Evolutionary conservation across 2,797 vertebrate genomes (phyloP).

Genomic region (Chelidonichthys spinosus): DNA sequence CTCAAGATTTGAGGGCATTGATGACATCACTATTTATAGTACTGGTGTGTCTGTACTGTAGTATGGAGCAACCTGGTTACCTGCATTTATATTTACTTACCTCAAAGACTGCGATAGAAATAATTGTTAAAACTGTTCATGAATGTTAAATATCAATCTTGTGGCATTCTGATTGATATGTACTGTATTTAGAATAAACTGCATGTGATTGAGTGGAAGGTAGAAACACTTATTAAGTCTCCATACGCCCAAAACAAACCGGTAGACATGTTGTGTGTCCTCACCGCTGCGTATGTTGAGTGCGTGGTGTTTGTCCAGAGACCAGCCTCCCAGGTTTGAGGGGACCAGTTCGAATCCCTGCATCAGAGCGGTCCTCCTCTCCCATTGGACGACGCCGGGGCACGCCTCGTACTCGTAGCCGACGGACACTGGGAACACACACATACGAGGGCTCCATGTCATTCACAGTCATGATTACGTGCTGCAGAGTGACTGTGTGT

Average conservation of each 20-base stretch:
- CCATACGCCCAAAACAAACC: neutral
- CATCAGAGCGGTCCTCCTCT: constrained; percentile 92
- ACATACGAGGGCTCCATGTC: neutral
- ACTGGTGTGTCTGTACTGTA: neutral
- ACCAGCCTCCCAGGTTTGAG: constrained; percentile 96
- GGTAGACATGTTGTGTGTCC: constrained; percentile 38
- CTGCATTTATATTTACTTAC: neutral
- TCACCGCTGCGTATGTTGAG: constrained; percentile 95
- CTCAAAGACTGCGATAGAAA: neutral
- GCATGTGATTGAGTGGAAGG: neutral
- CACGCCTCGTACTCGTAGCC: constrained; percentile 97
- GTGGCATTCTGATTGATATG: neutral
- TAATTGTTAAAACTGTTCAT: neutral
- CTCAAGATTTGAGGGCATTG: neutral
- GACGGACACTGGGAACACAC: constrained; percentile 87
- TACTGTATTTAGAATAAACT: constrained; percentile 3
- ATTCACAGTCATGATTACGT: constrained; percentile 2
- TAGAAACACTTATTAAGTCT: neutral
- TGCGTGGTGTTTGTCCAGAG: constrained; percentile 95
- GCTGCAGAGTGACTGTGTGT: neutral
- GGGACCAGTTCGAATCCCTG: constrained; percentile 96
- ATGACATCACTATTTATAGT: neutral
- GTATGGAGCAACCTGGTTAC: neutral
- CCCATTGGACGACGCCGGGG: constrained; percentile 92
- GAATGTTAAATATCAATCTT: constrained; percentile 1